These are phyloP conservation scores for Tachina grossa DNA, from an alignment of 2,888 invertebrate genomes.

Conservation along the genomic window DNA sequence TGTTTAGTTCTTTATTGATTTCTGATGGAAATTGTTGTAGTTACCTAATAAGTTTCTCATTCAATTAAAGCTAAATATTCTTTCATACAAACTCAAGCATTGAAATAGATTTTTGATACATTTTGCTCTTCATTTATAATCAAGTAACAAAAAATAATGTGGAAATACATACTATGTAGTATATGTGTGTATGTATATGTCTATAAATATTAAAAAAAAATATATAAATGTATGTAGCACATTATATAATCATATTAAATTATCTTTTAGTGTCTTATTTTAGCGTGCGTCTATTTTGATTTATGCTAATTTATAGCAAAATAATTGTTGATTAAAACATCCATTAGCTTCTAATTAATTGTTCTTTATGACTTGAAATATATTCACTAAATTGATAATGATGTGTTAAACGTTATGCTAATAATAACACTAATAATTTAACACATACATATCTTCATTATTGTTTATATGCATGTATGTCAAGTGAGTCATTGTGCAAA, in stretches of 20 bases:
- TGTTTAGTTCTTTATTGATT: too few relatives aligned
- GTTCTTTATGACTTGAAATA: conserved; percentile 13
- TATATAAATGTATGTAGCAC: neutral
- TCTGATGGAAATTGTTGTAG: too few relatives aligned
- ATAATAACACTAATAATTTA: neutral
- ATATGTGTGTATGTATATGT: too few relatives aligned
- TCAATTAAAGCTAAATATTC: neutral
- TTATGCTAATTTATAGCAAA: conserved; percentile 1
- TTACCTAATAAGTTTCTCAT: too few relatives aligned
- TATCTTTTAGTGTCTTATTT: neutral
- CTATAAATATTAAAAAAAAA: too few relatives aligned
- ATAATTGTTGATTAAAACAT: conserved; percentile 2
- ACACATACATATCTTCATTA: neutral
- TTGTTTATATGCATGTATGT: neutral
- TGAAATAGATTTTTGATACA: neutral
- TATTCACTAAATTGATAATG: conserved; percentile 26
- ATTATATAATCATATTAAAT: neutral
- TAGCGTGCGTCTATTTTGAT: conserved; percentile 1
- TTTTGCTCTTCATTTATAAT: neutral
- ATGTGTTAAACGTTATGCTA: neutral
- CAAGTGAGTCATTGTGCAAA: too few relatives aligned
- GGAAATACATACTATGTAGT: too few relatives aligned
- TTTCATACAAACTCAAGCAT: neutral
- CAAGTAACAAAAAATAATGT: neutral
- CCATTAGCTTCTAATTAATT: neutral